Conservation (phyloP, 2,113 vertebrate species). For the Trichechus manatus region DNA sequence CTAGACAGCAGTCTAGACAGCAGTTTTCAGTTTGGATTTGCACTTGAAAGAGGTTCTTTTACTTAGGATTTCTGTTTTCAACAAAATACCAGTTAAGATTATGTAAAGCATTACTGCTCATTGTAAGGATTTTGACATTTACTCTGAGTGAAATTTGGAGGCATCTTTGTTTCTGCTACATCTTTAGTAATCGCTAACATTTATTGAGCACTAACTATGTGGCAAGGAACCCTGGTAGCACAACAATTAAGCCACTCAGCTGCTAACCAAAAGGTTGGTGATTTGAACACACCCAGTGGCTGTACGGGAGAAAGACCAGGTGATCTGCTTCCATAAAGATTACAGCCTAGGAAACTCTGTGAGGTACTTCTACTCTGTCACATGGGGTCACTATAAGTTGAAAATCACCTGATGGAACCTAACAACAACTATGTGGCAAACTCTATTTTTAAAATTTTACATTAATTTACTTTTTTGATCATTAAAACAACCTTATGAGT, state of each 20-base stretch:
- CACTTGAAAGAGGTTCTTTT: neutral
- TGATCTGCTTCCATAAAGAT: neutral
- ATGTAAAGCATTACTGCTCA: no score
- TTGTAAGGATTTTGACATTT: neutral
- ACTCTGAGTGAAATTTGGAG: neutral
- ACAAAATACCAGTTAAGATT: neutral
- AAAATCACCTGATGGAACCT: neutral
- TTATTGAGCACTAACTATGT: neutral
- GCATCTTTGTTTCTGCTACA: neutral
- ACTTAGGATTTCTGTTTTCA: neutral
- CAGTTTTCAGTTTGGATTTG: neutral
- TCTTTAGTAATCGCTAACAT: neutral
- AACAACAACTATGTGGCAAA: neutral
- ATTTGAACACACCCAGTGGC: neutral
- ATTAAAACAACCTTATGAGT: neutral
- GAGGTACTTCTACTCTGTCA: neutral
- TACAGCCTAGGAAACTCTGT: neutral
- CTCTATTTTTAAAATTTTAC: neutral
- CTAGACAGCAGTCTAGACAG: neutral
- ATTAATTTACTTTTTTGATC: neutral
- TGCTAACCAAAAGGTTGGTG: neutral
- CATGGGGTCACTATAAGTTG: no score
- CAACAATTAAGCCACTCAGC: no score
- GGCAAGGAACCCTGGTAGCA: neutral
- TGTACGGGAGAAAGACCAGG: neutral